Evolutionary conservation across 2,888 invertebrate species (phyloP).

Genomic region (Xestia c-nigrum): DNA sequence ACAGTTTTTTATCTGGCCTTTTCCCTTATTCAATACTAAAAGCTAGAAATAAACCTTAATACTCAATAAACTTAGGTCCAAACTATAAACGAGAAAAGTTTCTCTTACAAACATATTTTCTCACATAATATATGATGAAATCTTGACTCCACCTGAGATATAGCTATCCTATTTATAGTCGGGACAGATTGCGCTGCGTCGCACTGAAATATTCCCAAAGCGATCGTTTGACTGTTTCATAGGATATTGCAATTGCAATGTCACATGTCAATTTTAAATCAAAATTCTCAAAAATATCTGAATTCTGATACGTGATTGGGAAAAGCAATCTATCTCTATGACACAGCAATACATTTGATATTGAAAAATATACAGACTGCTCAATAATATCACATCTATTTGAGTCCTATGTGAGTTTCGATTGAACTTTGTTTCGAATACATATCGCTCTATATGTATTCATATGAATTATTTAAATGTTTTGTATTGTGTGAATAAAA

Average conservation of each 20-base stretch:
- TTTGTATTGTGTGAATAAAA: not conserved
- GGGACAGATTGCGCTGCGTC: constrained; percentile 21
- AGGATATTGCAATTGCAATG: constrained; percentile 33
- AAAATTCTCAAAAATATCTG: constrained; percentile 14
- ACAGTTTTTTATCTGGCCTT: not conserved
- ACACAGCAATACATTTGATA: not conserved
- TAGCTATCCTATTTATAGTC: constrained; percentile 17
- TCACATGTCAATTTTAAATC: constrained; percentile 21
- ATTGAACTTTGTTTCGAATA: not conserved
- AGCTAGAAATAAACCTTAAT: not conserved
- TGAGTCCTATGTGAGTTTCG: not conserved
- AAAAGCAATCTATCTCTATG: not conserved
- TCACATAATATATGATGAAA: constrained; percentile 12
- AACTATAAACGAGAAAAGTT: not conserved
- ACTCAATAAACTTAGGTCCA: constrained; percentile 1
- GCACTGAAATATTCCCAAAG: constrained; percentile 19
- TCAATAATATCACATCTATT: not conserved
- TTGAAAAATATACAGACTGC: not conserved
- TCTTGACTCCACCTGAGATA: constrained; percentile 31
- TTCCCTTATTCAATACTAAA: not conserved
- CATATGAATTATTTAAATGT: constrained; percentile 9
- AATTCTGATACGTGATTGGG: constrained; percentile 12
- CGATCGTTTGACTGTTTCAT: constrained; percentile 21
- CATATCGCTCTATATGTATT: not conserved
- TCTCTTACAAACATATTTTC: constrained; percentile 18